phyloP scores from a whole-genome alignment of 2,797 vertebrate species.

The Trematomus bernacchii region DNA sequence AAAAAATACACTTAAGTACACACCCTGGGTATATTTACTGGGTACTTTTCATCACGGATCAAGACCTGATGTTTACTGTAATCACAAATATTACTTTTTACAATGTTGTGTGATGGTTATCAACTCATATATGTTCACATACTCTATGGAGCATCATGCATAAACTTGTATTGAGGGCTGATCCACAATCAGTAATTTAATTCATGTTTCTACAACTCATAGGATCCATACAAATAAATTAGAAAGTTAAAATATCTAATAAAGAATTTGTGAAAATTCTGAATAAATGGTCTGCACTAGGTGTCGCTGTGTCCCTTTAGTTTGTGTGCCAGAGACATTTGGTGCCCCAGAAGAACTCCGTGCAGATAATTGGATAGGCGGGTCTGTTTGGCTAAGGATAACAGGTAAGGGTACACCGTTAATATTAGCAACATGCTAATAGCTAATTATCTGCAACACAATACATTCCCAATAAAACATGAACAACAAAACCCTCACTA shows the following conservation, averaged over 20 bases:
- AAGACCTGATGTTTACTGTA: not conserved
- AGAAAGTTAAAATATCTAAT: no score
- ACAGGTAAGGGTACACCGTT: slow-evolving; percentile 26
- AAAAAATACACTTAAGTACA: no score
- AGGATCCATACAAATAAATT: no score
- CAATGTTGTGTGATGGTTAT: not conserved
- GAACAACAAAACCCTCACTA: no score
- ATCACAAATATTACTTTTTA: not conserved
- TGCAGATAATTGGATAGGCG: slow-evolving; percentile 19
- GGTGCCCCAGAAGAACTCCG: not conserved
- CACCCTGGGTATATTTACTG: no score
- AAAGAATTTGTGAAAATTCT: no score
- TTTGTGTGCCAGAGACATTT: not conserved
- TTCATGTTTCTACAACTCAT: no score
- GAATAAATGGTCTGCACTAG: slow-evolving; percentile 10
- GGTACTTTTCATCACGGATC: no score
- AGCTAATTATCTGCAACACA: not conserved
- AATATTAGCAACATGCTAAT: not conserved
- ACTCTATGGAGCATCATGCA: not conserved
- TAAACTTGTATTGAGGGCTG: not conserved
- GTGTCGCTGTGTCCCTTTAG: slow-evolving; percentile 9
- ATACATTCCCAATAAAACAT: fast-evolving
- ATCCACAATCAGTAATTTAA: not conserved
- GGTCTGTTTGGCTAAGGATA: not conserved
- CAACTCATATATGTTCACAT: not conserved